Base-by-base conservation (phyloP, 2,888 invertebrate genomes). In the Molorchus minor region DNA sequence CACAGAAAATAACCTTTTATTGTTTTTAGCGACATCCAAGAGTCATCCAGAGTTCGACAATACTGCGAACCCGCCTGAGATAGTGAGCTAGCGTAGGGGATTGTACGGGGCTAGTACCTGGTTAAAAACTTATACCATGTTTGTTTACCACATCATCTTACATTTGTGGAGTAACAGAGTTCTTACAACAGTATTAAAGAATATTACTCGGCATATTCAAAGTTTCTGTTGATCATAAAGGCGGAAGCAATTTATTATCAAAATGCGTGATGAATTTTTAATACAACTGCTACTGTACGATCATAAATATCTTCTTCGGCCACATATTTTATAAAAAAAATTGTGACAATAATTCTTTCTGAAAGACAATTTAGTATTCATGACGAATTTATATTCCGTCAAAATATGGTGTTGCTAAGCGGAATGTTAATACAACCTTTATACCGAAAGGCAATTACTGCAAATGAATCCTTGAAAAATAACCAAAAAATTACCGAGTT, bases 281-380 rank as follows among this genome's bases (percentile, higher is more conserved):
- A 5, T n/a, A n/a, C n/a, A n/a, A n/a, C 33, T 12, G 33, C 12
- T 33, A 33, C 33, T 33, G 5, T 33, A 33, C 5, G 12, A 3
- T n/a, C 33, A 33, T 33, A 33, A 36, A 20, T 25, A 47, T 47
- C 20, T 33, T 47, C n/a, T 20, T 35, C 35, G 17, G 12, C 25
- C 45, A 15, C 45, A 45, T 29, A 45, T 45, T 45, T 45, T 15
- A 45, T 45, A 13, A 47, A 35, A n/a, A n/a, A 35, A 35, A 35
- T 35, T 12, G 17, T 35, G 47, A 35, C 33, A 47, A 21, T 36
- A 49, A 38, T 49, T 56, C 45, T 51, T 44, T 51, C 49, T 47
- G 20, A 29, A 33, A 45, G 52, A 49, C 44, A 56, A 53, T 41
- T 55, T 36, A 57, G 57, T 55, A 58, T 33, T 55, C 60, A 60